These are phyloP conservation scores for Etheostoma cragini DNA, from an alignment of 2,113 vertebrate species.

Conservation along the genomic window DNA sequence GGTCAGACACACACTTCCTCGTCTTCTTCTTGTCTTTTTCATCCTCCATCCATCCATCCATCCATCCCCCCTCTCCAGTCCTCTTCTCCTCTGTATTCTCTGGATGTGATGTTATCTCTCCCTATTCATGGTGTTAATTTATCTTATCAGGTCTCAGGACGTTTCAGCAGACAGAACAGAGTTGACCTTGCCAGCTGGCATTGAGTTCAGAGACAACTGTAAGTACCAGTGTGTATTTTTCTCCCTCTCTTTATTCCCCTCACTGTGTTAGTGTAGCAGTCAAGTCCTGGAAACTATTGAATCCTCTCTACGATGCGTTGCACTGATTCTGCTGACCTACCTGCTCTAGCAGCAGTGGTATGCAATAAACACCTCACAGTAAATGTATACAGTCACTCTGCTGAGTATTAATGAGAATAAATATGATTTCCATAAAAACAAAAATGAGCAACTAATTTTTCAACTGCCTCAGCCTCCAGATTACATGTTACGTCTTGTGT, in stretches of 20 bases:
- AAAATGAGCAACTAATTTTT: neutral
- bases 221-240: constrained; percentile 76
- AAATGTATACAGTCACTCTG: neutral
- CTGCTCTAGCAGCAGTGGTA: neutral
- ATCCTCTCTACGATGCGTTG: neutral
- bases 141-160: constrained; percentile 89
- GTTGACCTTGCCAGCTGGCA: constrained; percentile 91
- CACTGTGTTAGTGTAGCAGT: constrained; percentile 32
- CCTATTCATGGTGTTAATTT: constrained; percentile 13
- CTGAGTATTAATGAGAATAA: neutral
- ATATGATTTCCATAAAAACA: neutral
- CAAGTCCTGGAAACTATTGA: constrained; percentile 77
- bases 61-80: neutral
- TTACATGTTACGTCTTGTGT: neutral
- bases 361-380: neutral
- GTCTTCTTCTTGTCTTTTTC: neutral
- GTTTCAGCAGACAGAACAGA: constrained; percentile 85
- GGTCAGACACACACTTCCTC: constrained; percentile 76
- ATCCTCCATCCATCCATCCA: too few relatives aligned
- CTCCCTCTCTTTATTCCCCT: neutral
- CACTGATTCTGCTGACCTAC: constrained; percentile 5
- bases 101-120: neutral
- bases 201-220: constrained; percentile 98
- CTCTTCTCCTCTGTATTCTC: neutral
- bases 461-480: neutral